Evolutionary conservation across 2,797 vertebrate species (phyloP).

Genomic region (Molossus molossus): DNA sequence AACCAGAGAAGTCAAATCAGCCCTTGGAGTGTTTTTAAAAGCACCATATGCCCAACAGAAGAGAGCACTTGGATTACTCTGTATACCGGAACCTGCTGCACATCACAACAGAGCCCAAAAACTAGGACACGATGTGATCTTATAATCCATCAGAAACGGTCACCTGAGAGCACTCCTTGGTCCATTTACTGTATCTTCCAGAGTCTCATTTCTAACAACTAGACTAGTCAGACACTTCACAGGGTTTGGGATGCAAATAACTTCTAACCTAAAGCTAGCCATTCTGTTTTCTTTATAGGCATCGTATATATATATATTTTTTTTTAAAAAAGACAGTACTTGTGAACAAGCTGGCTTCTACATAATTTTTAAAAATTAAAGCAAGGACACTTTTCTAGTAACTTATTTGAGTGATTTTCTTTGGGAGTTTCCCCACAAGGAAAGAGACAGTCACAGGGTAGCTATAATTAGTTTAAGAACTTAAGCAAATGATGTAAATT

Average conservation of each 20-base stretch:
- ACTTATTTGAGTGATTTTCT: conserved; percentile 53
- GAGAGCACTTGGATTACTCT: conserved; percentile 79
- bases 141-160: conserved; percentile 69
- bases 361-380: background rate
- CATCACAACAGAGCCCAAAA: conserved; percentile 80
- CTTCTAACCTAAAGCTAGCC: conserved; percentile 67
- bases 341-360: background rate
- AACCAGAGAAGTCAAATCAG: conserved; percentile 77
- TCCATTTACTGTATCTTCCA: conserved; percentile 46
- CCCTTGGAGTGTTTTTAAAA: conserved; percentile 81
- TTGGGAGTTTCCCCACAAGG: conserved; percentile 33
- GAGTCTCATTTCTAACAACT: conserved; percentile 69
- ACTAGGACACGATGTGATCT: conserved; percentile 57
- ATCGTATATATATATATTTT: background rate
- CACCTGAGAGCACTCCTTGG: conserved; percentile 54
- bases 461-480: conserved; percentile 56
- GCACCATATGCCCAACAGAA: conserved; percentile 81
- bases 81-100: conserved; percentile 71
- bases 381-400: conserved; percentile 52
- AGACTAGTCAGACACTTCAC: conserved; percentile 50
- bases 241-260: conserved; percentile 67
- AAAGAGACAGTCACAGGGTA: background rate
- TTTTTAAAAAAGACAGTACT: background rate
- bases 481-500: background rate
- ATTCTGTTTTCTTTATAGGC: conserved; percentile 55